Evolutionary conservation across 2,888 invertebrate genomes (phyloP).

Genomic region (Ramazzottius varieornatus): DNA sequence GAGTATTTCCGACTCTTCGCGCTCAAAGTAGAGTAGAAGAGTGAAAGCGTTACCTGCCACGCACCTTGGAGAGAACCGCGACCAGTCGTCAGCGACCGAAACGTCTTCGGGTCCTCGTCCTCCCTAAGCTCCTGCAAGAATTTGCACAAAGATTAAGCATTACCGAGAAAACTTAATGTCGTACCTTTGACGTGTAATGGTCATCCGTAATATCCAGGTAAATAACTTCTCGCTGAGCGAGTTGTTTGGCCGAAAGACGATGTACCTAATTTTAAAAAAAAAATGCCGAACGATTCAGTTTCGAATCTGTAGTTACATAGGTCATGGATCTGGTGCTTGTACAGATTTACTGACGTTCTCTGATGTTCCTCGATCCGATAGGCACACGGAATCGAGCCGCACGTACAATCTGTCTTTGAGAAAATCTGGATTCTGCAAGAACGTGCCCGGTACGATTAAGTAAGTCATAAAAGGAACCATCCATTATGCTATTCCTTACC

Average conservation of each 20-base stretch:
- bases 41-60: not conserved
- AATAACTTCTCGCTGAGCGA: not conserved
- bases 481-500: too few relatives aligned
- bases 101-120: not conserved
- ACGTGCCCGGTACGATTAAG: not conserved
- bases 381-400: not conserved
- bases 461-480: too few relatives aligned
- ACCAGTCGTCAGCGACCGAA: not conserved
- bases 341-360: not conserved
- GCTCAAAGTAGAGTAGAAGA: not conserved
- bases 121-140: not conserved
- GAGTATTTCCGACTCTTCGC: too few relatives aligned
- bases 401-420: not conserved
- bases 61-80: not conserved
- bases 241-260: not conserved
- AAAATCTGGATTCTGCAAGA: not conserved
- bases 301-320: not conserved
- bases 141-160: not conserved
- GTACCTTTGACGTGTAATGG: not conserved
- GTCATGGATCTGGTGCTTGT: not conserved
- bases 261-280: too few relatives aligned
- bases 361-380: not conserved
- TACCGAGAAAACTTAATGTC: not conserved
- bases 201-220: not conserved
- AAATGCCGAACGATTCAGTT: not conserved